Evolutionary conservation across 2,888 invertebrate species (phyloP).

Genomic region (Troilus luridus): DNA sequence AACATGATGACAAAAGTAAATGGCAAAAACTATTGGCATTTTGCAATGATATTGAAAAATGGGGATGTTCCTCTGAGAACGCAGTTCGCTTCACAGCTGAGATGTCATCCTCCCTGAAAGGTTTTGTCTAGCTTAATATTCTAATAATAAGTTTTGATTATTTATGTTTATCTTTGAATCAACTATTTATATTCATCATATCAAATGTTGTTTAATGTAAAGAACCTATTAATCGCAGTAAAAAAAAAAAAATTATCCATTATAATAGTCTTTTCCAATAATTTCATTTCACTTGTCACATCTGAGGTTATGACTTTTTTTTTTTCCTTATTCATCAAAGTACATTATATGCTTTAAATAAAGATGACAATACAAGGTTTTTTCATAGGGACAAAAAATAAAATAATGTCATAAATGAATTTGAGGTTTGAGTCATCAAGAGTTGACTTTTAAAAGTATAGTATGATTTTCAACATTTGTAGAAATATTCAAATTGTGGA

Average conservation of each 20-base stretch:
- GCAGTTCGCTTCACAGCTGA: conserved; percentile 48
- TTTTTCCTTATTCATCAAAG: background rate
- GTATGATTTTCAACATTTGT: background rate
- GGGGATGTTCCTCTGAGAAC: conserved; percentile 46
- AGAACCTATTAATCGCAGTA: background rate
- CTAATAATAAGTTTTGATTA: conserved; percentile 32
- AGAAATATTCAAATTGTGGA: background rate
- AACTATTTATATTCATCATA: background rate
- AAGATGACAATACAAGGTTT: background rate
- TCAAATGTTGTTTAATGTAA: background rate
- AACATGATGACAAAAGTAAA: conserved; percentile 48
- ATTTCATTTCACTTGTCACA: background rate
- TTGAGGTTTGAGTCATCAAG: too few species aligned
- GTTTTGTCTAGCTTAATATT: conserved; percentile 43
- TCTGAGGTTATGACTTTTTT: background rate
- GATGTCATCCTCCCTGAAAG: conserved; percentile 38
- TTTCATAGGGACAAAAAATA: too few species aligned
- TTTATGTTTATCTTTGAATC: conserved; percentile 35
- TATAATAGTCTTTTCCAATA: background rate
- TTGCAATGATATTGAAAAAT: conserved; percentile 38
- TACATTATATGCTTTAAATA: background rate
- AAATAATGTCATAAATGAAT: too few species aligned
- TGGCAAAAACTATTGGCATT: conserved; percentile 50
- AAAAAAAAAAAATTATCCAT: background rate
- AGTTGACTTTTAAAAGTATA: background rate